A percentile compares a stretch with the other conserved stretches of the same genome.
phyloP scores from a whole-genome alignment of 2,113 vertebrate species.

The Burhinus bistriatus region DNA sequence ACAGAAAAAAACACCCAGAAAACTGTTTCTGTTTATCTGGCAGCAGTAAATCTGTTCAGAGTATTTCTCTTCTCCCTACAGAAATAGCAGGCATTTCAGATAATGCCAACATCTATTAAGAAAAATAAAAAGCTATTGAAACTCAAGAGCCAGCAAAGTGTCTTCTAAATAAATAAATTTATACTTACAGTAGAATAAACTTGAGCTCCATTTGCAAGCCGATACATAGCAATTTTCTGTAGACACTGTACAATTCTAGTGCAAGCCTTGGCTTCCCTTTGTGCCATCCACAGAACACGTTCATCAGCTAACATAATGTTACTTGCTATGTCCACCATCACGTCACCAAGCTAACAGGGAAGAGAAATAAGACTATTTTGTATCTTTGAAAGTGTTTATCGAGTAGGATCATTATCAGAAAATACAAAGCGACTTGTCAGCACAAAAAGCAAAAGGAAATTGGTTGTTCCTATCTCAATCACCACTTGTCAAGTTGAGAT shows the following conservation, averaged over 20 bases:
- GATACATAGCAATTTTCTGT: slow-evolving; percentile 84
- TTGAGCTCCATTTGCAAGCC: slow-evolving; percentile 84
- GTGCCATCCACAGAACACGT: slow-evolving; percentile 90
- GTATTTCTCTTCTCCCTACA: not conserved
- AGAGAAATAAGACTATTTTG: not conserved
- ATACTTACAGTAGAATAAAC: slow-evolving; percentile 88
- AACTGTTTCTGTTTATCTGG: not conserved
- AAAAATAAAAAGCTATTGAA: not conserved
- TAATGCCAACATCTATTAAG: not conserved
- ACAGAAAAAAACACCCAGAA: not conserved
- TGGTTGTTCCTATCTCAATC: not conserved
- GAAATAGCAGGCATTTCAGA: not conserved
- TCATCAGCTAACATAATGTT: slow-evolving; percentile 96
- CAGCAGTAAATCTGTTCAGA: not conserved
- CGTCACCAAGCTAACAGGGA: slow-evolving; percentile 84
- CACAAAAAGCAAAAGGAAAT: not conserved
- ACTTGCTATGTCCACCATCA: slow-evolving; percentile 96
- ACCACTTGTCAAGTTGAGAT: not conserved
- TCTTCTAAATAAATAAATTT: not conserved
- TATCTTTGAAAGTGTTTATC: not conserved
- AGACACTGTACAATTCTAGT: slow-evolving; percentile 89
- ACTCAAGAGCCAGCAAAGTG: not conserved
- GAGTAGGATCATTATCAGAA: not conserved
- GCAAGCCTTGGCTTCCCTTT: slow-evolving; percentile 90
- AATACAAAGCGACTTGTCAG: not conserved